phyloP scores from a whole-genome alignment of 92 coral and sea anemone genomes.

The Virgularia gustaviana region DNA sequence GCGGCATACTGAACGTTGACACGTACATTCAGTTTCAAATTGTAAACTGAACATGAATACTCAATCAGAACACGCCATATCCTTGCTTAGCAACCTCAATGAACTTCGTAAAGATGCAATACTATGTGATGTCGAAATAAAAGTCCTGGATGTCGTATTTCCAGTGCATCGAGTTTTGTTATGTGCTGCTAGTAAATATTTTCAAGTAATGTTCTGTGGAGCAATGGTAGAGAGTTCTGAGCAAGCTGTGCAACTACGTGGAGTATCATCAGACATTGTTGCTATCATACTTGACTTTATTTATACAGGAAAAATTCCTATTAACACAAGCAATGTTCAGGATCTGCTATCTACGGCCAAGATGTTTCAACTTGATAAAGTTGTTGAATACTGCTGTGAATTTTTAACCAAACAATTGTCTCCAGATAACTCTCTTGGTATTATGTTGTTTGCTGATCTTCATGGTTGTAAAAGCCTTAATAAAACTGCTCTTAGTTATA shows the following conservation, averaged over 20 bases:
- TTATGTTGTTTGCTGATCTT: conserved; percentile 64
- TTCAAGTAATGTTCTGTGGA: conserved; percentile 78
- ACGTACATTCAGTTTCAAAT: no score
- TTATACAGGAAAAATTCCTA: conserved; percentile 74
- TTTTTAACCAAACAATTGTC: conserved; percentile 73
- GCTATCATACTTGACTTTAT: conserved; percentile 72
- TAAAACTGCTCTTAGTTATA: conserved; percentile 58
- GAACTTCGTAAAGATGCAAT: conserved; percentile 51
- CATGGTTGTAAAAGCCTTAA: conserved; percentile 67
- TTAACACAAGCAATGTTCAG: conserved; percentile 71
- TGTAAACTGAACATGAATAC: not conserved
- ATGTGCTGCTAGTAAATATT: conserved; percentile 76
- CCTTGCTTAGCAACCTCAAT: conserved; percentile 41
- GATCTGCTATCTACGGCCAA: conserved; percentile 84
- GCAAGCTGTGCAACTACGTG: conserved; percentile 63
- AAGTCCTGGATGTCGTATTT: conserved; percentile 59
- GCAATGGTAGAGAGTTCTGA: conserved; percentile 70
- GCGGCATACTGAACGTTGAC: no score
- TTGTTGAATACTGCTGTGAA: conserved; percentile 74
- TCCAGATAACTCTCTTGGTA: conserved; percentile 77
- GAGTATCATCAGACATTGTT: conserved; percentile 62
- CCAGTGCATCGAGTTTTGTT: conserved; percentile 65
- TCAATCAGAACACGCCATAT: not conserved
- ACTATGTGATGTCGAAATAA: conserved; percentile 78
- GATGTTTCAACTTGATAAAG: conserved; percentile 83